Evolutionary conservation across 2,888 invertebrate species (phyloP), one percentile per base, ranked within the genome.

Genomic region (Platypus cylindrus): DNA sequence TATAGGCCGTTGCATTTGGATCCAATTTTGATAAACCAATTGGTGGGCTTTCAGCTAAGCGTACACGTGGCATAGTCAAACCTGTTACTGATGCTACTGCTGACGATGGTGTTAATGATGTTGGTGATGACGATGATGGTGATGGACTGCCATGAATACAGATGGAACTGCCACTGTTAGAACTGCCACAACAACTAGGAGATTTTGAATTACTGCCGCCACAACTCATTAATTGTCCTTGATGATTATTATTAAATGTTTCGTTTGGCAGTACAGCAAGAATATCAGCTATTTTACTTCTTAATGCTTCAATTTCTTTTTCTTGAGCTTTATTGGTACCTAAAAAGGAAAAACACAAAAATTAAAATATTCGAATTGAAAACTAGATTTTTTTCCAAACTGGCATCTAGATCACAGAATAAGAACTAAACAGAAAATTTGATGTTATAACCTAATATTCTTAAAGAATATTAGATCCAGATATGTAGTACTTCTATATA

Each of bases 1-100:
- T 90, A 67, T 91, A 91, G 48, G 83, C 84, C 45, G 80, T 78
- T 45, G 91, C 91, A 66, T 90, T 87, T 37, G 91, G 91, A 67
- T 91, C 91, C 41, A 91, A 72, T 44, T 63, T 47, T 26, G 48
- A 48, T 7, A 43, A 38, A 38, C 57, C 65, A 55, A 66, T 49
- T 51, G 68, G 51, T 51, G 68, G 51, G 36, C 49, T 53, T 33
- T 54, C 55, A 45, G 69, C 65, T 53, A 75, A 62, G 36, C 75
- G 70, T 43, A 76, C 65, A 58, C 75, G 71, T 40, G 44, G 41
- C 35, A 36, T 18, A 3, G 36, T 9, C 11, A 30, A 16, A 5
- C 30, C 36, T 16, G 18, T 20, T n/a, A 7, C 18, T 1, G 34
- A 20, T 11, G 26, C 24, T 32, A 23, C 32, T 68, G 63, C 43